Base-by-base conservation (phyloP, 2,113 vertebrate genomes). In the Aphyosemion australe region DNA sequence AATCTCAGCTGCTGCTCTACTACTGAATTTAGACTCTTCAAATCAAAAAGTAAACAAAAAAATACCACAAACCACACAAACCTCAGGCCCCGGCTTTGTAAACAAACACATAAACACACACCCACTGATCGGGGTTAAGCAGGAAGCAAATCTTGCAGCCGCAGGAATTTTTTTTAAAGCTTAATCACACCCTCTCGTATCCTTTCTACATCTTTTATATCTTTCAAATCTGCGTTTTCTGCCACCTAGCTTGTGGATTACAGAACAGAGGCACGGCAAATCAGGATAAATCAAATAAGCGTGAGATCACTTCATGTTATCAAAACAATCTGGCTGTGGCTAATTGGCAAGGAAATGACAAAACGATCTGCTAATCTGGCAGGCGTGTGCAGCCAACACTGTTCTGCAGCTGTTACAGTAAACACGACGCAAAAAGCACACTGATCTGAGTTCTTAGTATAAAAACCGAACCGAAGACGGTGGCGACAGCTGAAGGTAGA, bases 281-380 rank as follows among this genome's bases (percentile, higher is more conserved):
- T 80, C 39, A 72, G 69, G 69, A 74, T 65, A 72, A 63, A 69
- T 73, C 61, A 77, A 83, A 60, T 63, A 66, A 75, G 55, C 70
- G 20, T 41, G 39, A 51, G 49, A 74, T 79, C 69, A 43, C 71
- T 68, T 65, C 9, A 63, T 84, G 73, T 80, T 82, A 84, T 32
- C 46, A 69, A 87, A 88, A 81, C 84, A 80, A 79, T 89, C 79
- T 87, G 87, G 72, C 68, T 66, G 67, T 48, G 50, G 77, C 74
- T 83, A 87, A 91, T 86, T 87, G 84, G 75, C 55, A 69, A 72
- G 69, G 59, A 76, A 67, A 74, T 34, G 50, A 78, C 77, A 80
- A 76, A 87, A 61, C 34, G 43, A 80, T 84, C 78, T 76, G 76
- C 58, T 84, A 84, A 76, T 82, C 72, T 83, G 83, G 66, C 76